These are phyloP conservation scores for Chunga burmeisteri DNA, from an alignment of 2,113 vertebrate genomes.

Conservation along the genomic window DNA sequence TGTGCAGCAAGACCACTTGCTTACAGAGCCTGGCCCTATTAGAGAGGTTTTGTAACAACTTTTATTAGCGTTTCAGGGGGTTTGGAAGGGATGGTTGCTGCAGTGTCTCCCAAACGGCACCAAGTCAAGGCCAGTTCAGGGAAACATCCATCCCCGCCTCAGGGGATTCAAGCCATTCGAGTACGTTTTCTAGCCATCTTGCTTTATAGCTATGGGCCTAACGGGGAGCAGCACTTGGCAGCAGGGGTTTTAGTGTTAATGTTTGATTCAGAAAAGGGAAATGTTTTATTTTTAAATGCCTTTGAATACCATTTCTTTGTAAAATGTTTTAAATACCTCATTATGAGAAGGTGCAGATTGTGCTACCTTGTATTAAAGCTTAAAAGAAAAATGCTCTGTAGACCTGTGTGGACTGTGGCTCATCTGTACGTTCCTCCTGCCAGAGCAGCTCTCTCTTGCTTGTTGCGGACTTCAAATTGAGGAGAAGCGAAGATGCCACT, in stretches of 20 bases:
- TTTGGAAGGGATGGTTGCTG: neutral
- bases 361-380: conserved; percentile 60
- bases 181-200: conserved; percentile 38
- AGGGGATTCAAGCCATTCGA: conserved; percentile 55
- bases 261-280: conserved; percentile 51
- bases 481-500: neutral
- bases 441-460: neutral
- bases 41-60: conserved; percentile 14
- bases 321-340: conserved; percentile 73
- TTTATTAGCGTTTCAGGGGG: neutral
- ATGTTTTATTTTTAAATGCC: conserved; percentile 58
- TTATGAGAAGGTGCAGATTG: conserved; percentile 45
- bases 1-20: conserved; percentile 12
- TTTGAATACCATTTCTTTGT: conserved; percentile 68
- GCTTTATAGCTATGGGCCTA: conserved; percentile 26
- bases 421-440: neutral
- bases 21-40: neutral
- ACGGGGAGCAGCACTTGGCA: conserved; percentile 28
- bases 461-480: neutral
- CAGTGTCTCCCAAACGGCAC: neutral
- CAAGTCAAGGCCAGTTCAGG: conserved; percentile 34
- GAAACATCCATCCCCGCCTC: neutral
- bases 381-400: conserved; percentile 24
- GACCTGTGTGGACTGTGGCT: neutral
- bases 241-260: neutral